Evolutionary conservation across 2,888 invertebrate genomes (phyloP).

Genomic region (Teleiodes luculella): DNA sequence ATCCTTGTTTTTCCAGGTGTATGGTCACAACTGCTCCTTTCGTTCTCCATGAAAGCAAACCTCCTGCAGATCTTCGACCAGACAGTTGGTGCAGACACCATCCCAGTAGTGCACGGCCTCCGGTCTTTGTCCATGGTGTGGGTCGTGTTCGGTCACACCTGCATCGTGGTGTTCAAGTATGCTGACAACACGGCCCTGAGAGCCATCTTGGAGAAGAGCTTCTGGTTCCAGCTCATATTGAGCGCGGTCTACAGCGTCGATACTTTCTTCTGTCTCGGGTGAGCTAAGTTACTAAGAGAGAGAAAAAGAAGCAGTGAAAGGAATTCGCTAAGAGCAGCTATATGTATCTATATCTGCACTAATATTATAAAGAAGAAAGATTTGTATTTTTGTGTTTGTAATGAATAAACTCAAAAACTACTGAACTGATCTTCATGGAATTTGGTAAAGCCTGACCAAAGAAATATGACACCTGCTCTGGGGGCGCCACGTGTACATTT

Average conservation of each 20-base stretch:
- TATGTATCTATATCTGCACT: too few species aligned
- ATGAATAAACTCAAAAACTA: too few species aligned
- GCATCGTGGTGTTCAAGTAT: slow-evolving; percentile 90
- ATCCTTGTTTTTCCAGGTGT: slow-evolving; percentile 74
- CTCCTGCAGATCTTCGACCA: slow-evolving; percentile 89
- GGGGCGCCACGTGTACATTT: too few species aligned
- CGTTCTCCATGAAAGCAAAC: slow-evolving; percentile 88
- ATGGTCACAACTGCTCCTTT: slow-evolving; percentile 83
- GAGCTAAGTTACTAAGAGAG: slow-evolving; percentile 24
- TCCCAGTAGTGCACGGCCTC: slow-evolving; percentile 85
- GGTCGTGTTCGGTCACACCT: slow-evolving; percentile 86
- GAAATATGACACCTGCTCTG: too few species aligned
- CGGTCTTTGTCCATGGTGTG: slow-evolving; percentile 83
- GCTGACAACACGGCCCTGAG: slow-evolving; percentile 88
- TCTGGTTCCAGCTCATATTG: slow-evolving; percentile 87
- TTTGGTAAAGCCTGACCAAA: too few species aligned
- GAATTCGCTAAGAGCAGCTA: too few species aligned
- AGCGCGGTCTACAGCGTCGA: slow-evolving; percentile 90
- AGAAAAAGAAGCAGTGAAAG: too few species aligned
- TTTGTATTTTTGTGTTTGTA: too few species aligned
- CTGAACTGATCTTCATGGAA: too few species aligned
- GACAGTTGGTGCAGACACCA: slow-evolving; percentile 87
- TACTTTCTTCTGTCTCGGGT: slow-evolving; percentile 88
- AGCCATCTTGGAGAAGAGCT: slow-evolving; percentile 84
- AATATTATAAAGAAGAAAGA: too few species aligned